Percentiles rank a stretch among this genome's conserved stretches.
These are phyloP conservation scores for Drosophila subobscura DNA, from an alignment of 1,140 invertebrate species.

Conservation along the genomic window DNA sequence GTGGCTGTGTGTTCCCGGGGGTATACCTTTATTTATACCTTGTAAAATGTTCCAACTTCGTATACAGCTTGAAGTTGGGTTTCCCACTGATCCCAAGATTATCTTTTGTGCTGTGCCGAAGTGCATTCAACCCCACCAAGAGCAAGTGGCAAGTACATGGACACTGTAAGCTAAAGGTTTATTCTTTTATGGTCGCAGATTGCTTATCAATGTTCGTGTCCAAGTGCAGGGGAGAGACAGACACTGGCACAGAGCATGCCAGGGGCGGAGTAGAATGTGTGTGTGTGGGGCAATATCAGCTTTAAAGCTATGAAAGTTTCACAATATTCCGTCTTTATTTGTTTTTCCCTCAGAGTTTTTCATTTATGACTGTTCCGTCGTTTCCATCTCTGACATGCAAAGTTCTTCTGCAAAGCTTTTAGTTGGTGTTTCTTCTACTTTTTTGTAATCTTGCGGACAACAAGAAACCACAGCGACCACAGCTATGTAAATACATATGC, in stretches of 20 bases:
- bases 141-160: slow-evolving; percentile 29
- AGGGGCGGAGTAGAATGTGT: too few species aligned
- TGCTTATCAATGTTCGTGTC: slow-evolving; percentile 31
- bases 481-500: background rate
- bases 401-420: slow-evolving; percentile 5
- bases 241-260: background rate
- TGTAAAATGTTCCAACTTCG: too few species aligned
- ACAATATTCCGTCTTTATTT: too few species aligned
- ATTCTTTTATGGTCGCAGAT: slow-evolving; percentile 13
- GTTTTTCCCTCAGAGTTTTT: too few species aligned
- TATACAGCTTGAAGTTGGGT: too few species aligned
- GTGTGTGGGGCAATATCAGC: too few species aligned
- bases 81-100: slow-evolving; percentile 14
- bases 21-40: too few species aligned
- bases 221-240: slow-evolving; percentile 6
- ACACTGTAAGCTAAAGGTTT: slow-evolving; percentile 8
- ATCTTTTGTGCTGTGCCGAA: slow-evolving; percentile 7
- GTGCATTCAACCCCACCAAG: slow-evolving; percentile 34
- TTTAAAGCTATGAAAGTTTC: too few species aligned
- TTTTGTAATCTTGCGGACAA: background rate
- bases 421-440: too few species aligned
- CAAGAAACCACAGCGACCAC: background rate
- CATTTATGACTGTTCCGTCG: too few species aligned
- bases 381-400: slow-evolving; percentile 8
- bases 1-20: too few species aligned